A percentile compares a stretch with the other conserved stretches of the same genome.
These are phyloP conservation scores for Sebastes nivosus DNA, from an alignment of 2,797 vertebrate species.

Conservation along the genomic window DNA sequence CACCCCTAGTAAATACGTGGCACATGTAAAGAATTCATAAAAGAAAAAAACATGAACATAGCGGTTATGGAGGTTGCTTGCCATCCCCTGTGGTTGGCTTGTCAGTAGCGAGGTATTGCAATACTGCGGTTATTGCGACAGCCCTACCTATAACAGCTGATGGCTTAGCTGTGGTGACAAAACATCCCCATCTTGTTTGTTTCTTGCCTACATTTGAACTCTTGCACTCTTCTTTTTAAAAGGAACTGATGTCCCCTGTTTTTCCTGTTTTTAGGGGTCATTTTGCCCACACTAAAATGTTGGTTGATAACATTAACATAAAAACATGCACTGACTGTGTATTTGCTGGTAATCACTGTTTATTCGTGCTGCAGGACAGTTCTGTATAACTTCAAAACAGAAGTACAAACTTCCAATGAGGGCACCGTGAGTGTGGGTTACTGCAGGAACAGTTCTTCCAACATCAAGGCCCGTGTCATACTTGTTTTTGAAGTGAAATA, in stretches of 20 bases:
- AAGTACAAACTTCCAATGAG: slow-evolving; percentile 48
- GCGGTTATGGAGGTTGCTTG: no score
- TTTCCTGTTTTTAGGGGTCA: background rate
- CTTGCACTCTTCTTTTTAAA: background rate
- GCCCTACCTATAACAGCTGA: background rate
- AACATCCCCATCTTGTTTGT: background rate
- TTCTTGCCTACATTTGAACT: slow-evolving; percentile 1
- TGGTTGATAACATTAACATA: slow-evolving; percentile 1
- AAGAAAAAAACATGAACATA: no score
- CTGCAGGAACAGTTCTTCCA: slow-evolving; percentile 52
- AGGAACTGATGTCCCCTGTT: background rate
- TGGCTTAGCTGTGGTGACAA: background rate
- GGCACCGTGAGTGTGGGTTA: slow-evolving; percentile 44
- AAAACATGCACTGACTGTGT: background rate
- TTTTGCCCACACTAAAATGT: background rate
- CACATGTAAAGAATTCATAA: background rate
- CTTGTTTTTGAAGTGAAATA: slow-evolving; percentile 77
- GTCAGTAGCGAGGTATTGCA: background rate
- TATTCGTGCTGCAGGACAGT: slow-evolving; percentile 38
- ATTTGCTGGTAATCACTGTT: slow-evolving; percentile 21
- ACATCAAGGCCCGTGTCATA: slow-evolving; percentile 73
- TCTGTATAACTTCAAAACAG: slow-evolving; percentile 54
- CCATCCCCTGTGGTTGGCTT: background rate
- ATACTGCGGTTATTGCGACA: no score
- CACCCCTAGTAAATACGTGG: no score